Conservation (phyloP, 2,797 vertebrate species). For the Rallus crepitans region DNA sequence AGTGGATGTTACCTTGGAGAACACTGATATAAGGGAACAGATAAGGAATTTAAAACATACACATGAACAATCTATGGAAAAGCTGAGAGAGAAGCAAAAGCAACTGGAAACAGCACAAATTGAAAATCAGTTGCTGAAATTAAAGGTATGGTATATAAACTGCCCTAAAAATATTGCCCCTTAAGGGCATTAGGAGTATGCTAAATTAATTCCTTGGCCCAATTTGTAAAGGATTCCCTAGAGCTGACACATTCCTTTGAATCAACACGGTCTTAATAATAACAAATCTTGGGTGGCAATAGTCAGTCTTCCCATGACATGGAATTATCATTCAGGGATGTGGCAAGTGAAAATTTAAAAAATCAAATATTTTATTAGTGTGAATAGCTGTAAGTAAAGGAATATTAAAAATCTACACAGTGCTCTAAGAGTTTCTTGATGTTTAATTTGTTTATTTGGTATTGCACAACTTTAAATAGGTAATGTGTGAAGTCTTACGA, state of each 20-base stretch:
- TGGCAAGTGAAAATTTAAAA: neutral
- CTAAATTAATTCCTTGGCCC: neutral
- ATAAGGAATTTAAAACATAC: slow-evolving; percentile 84
- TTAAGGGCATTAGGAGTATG: neutral
- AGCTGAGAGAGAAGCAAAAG: slow-evolving; percentile 86
- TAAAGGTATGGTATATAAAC: slow-evolving; percentile 83
- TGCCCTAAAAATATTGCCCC: neutral
- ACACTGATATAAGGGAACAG: slow-evolving; percentile 85
- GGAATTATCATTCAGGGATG: neutral
- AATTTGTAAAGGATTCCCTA: neutral
- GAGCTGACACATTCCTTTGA: neutral
- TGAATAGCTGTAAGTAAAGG: neutral
- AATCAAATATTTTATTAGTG: neutral
- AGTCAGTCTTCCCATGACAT: neutral
- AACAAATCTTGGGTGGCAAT: neutral
- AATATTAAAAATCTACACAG: neutral
- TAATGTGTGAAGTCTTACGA: neutral
- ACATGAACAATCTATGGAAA: slow-evolving; percentile 86
- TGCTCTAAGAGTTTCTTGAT: neutral
- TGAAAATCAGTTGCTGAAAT: slow-evolving; percentile 89
- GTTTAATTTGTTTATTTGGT: neutral
- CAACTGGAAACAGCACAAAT: slow-evolving; percentile 85
- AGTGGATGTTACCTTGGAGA: slow-evolving; percentile 89
- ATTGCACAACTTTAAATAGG: neutral
- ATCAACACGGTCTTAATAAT: neutral